phyloP scores from a whole-genome alignment of 2,113 vertebrate species.

The Bothrops jararaca region DNA sequence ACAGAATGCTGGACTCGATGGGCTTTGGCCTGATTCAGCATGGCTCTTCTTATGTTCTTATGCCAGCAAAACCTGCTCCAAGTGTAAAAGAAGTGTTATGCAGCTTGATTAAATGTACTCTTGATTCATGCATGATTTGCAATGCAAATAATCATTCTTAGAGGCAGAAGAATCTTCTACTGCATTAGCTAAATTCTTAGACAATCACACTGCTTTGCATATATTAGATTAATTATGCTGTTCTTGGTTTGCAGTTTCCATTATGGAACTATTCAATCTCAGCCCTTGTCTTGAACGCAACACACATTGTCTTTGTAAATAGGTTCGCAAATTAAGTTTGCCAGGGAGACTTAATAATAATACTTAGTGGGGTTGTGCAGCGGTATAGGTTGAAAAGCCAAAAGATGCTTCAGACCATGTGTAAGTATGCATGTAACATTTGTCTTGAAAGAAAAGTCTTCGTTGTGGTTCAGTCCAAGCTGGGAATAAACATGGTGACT shows the following conservation, averaged over 20 bases:
- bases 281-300: neutral
- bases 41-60: too few species aligned
- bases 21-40: too few species aligned
- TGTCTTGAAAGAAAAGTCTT: neutral
- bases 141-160: neutral
- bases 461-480: too few species aligned
- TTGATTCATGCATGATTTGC: neutral
- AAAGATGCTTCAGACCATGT: neutral
- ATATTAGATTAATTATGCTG: neutral
- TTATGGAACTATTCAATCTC: neutral
- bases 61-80: neutral
- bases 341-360: accelerated
- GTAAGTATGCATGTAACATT: neutral
- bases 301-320: neutral
- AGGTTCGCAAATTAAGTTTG: neutral
- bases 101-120: neutral
- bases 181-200: neutral
- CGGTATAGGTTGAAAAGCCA: neutral
- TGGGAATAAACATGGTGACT: too few species aligned
- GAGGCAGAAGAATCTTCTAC: neutral
- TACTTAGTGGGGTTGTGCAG: neutral
- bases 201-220: too few species aligned
- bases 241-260: neutral
- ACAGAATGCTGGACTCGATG: too few species aligned
- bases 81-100: accelerated